A percentile compares a stretch with the other conserved stretches of the same genome.
These are phyloP conservation scores for Colaptes auratus DNA, from an alignment of 2,113 vertebrate genomes.

Conservation along the genomic window DNA sequence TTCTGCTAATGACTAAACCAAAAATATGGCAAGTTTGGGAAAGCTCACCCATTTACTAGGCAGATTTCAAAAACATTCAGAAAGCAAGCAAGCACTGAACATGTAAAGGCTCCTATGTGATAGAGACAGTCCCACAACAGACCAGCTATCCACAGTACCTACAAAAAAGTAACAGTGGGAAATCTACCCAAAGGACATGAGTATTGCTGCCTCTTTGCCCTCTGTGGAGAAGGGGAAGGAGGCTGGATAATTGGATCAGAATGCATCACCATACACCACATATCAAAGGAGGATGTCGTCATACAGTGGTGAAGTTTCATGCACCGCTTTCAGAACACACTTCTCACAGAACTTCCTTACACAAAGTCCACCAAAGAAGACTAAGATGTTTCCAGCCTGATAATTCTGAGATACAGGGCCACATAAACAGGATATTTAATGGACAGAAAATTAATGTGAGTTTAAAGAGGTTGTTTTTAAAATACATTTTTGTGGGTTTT, in stretches of 20 bases:
- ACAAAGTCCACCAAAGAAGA: neutral
- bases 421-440: neutral
- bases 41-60: neutral
- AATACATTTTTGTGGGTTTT: slow-evolving; percentile 21
- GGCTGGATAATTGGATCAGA: neutral
- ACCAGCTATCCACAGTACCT: neutral
- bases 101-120: neutral
- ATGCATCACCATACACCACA: neutral
- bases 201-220: neutral
- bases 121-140: neutral
- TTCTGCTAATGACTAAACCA: neutral
- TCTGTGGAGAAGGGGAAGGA: neutral
- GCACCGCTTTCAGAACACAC: neutral
- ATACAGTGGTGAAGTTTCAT: neutral
- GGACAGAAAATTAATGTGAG: neutral
- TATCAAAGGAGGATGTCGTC: neutral
- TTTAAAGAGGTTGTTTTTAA: slow-evolving; percentile 9
- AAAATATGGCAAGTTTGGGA: neutral
- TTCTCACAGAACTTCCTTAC: neutral
- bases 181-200: neutral
- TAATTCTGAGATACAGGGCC: neutral
- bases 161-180: neutral
- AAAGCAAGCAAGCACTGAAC: neutral
- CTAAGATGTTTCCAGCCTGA: neutral
- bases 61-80: neutral